Evolutionary conservation across 2,888 invertebrate species (phyloP), one percentile per base, ranked within the genome.

Genomic region (Drosophila maculinotata): DNA sequence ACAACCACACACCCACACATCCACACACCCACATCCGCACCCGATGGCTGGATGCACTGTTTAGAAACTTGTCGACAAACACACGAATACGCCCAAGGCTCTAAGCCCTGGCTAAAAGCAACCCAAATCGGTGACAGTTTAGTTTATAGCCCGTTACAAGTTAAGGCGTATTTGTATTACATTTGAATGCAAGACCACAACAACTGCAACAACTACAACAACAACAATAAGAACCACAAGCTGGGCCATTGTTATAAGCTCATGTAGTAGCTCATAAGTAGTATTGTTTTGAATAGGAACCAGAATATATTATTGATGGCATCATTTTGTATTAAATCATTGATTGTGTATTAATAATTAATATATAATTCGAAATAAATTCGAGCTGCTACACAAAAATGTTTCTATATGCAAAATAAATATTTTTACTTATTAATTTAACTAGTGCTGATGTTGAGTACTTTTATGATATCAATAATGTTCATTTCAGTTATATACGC

Each of bases 111-210:
- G 1, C 28, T 23, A 23, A 26, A 45, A 17, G 38, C 38, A 36
- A 33, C 15, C 28, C 51, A 48, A 66, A 69, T 72, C 49, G 63
- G 73, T 73, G 80, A 67, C 77, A 85, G 80, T 73, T 79, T 83
- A 65, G 80, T 80, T 85, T 82, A 76, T 86, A 51, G 77, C 38
- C 69, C 51, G 36, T 28, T 49, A 62, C 83, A 72, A 62, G 62
- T 49, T 49, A 47, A 69, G 66, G 63, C 76, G 53, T 63, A 69
- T 64, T 78, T 59, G 59, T 38, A 39, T 53, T 77, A 65, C 67
- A 80, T 67, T 67, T 48, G 52, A 74, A 62, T 67, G 62, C 64
- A 53, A 64, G 45, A 35, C 51, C 39, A 33, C 41, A 36, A 47
- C 42, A 45, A 39, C 30, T 44, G 48, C 36, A 42, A 45, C 9